Base-by-base conservation (phyloP, 2,113 vertebrate species). In the Craseonycteris thonglongyai region DNA sequence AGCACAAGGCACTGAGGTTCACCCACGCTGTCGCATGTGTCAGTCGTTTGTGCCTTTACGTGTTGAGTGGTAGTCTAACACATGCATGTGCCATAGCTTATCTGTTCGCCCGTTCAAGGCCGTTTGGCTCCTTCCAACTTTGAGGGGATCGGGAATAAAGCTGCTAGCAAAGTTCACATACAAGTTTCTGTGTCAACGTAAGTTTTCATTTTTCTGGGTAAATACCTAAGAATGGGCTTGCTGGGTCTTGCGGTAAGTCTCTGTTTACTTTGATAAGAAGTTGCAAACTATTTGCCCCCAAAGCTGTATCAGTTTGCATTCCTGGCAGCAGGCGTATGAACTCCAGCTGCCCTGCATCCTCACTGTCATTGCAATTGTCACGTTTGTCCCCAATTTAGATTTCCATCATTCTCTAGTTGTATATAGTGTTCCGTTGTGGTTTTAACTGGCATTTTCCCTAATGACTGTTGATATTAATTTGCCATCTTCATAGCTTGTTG, bases 371-470 rank as follows among this genome's bases (percentile, higher is more conserved):
- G 21, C 7, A 47, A 75, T 9, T 30, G 45, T 69, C 56, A 30
- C 15, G 24, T 19, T 33, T 61, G n/a, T n/a, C n/a, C 13, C 2
- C 47, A 35, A 61, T 72, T 16, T 12, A 68, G 47, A 86, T 61
- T 87, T 68, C 33, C 42, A 2, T 75, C 65, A 7, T 65, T 93
- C 18, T 26, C 45, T 30, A 63, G 21, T n/a, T 91, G 15, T 56
- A 1, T 21, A 19, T n/a, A n/a, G 38, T 24, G 4, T 14, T 72
- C 87, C 38, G 10, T 14, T 68, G 51, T 91, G 61, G 28, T 24
- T 95, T 58, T 74, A 82, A 93, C 47, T 88, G 74, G 12, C 26
- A 56, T 89, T 86, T 91, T 88, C 42, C n/a, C 76, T 85, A 61
- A 47, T 2, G 33, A 74, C 33, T 75, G 87, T 42, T 35, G 21